Conservation (phyloP, 37 sponge, comb jelly and placozoan species). For the Beroe ovata region DNA sequence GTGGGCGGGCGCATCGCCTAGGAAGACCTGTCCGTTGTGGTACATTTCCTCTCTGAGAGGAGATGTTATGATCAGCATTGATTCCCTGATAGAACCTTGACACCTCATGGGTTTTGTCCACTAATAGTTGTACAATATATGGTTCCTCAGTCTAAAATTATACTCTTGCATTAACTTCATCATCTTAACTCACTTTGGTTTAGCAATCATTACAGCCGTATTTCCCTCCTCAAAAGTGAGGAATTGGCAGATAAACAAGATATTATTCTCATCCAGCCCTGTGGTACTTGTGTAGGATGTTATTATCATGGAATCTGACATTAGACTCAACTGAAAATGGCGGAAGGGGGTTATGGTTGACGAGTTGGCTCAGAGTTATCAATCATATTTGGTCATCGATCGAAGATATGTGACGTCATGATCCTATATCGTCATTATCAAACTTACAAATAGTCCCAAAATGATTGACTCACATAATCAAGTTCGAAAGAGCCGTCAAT, state of each 20-base stretch:
- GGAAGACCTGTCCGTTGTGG: background rate
- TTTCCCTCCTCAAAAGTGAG: background rate
- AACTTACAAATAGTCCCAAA: no score
- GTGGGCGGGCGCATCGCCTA: background rate
- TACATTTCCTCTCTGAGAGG: slow-evolving; percentile 11
- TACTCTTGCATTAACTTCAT: no score
- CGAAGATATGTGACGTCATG: no score
- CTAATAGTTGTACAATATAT: no score
- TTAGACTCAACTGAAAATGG: background rate
- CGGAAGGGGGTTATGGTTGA: no score
- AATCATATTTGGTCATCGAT: no score
- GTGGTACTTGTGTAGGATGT: background rate
- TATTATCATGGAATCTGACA: background rate
- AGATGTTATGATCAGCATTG: no score
- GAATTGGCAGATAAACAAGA: background rate
- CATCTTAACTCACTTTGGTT: slow-evolving; percentile 4
- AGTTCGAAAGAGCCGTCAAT: background rate
- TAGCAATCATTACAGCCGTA: background rate
- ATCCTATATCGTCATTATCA: no score
- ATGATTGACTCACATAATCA: slow-evolving; percentile 39
- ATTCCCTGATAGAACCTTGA: no score
- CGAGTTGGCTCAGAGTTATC: no score
- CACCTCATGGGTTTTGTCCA: no score
- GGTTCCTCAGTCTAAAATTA: no score
- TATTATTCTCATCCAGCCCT: background rate